Evolutionary conservation across 2,797 vertebrate genomes (phyloP), one percentile per base, ranked within the genome.

Genomic region (Harpagifer antarcticus): DNA sequence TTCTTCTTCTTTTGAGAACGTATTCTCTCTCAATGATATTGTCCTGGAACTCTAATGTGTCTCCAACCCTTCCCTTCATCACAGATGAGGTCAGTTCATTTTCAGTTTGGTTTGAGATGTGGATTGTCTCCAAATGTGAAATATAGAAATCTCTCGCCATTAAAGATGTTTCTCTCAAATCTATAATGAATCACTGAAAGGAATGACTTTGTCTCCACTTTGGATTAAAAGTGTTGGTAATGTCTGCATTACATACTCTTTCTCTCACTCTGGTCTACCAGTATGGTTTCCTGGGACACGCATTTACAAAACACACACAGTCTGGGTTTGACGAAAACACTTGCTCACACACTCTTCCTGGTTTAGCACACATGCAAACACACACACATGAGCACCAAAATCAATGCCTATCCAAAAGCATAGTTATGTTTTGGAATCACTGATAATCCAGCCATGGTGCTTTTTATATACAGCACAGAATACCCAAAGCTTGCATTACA

Each of bases 1-100:
- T 43, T 55, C 42, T 59, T 68, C 14, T 10, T 52, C 57, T 63
- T 54, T 42, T 56, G n/a, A 66, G 76, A 76, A 48, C 43, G 12
- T 45, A 17, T 54, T 48, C 58, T 53, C 27, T 50, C 62, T 23
- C 50, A 48, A 11, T 20, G 20, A 47, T 60, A 33, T 40, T 63
- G 52, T 62, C 23, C 40, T 31, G 16, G n/a, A 71, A 68, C 8
- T 20, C 19, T 58, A 57, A 42, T 71, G 5, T 17, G 14, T 17
- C n/a, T 49, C 13, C 52, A 43, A 74, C 65, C 37, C 56, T 4
- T 65, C 14, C 15, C 19, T 63, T 75, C 4, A 23, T 56, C 12
- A 13, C 7, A 57, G n/a, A 58, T 23, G 52, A 53, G 31, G 45
- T 57, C 67, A 48, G 4, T 56, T 68, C 1, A 40, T 50, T 17